Percentiles rank a stretch among this genome's conserved stretches.
Conservation (phyloP, 2,113 vertebrate genomes). For the Anarhynchus alexandrinus region DNA sequence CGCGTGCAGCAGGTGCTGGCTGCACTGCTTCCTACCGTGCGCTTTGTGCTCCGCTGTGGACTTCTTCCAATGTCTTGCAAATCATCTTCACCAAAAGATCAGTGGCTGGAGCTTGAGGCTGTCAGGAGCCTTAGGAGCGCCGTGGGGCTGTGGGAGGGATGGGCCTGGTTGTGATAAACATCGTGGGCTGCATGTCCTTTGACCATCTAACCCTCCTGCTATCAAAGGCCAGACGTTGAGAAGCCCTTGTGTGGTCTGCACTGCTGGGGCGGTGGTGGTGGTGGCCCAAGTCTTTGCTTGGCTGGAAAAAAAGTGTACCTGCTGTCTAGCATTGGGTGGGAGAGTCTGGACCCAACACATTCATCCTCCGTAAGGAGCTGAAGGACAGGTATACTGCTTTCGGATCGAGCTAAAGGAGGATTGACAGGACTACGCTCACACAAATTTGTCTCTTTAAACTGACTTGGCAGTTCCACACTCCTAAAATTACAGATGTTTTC, state of each 20-base stretch:
- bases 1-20: not conserved
- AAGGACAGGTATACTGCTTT: not conserved
- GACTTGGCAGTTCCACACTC: not conserved
- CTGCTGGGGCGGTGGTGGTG: not conserved
- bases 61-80: not conserved
- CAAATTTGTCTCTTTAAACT: not conserved
- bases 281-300: not conserved
- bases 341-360: accelerated
- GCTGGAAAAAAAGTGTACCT: not conserved
- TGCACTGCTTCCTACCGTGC: accelerated
- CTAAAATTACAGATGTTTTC: not conserved
- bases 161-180: not conserved
- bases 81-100: too few species aligned
- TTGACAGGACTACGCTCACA: not conserved
- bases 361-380: not conserved
- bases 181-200: accelerated
- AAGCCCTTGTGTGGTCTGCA: not conserved
- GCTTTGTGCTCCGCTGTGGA: not conserved
- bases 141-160: accelerated
- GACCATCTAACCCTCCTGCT: not conserved
- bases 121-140: not conserved
- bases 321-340: not conserved
- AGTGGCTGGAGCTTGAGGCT: not conserved
- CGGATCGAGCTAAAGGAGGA: not conserved
- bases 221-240: accelerated